Evolutionary conservation across 2,113 vertebrate species (phyloP), one percentile per base, ranked within the genome.

Genomic region (Clarias batrachus): DNA sequence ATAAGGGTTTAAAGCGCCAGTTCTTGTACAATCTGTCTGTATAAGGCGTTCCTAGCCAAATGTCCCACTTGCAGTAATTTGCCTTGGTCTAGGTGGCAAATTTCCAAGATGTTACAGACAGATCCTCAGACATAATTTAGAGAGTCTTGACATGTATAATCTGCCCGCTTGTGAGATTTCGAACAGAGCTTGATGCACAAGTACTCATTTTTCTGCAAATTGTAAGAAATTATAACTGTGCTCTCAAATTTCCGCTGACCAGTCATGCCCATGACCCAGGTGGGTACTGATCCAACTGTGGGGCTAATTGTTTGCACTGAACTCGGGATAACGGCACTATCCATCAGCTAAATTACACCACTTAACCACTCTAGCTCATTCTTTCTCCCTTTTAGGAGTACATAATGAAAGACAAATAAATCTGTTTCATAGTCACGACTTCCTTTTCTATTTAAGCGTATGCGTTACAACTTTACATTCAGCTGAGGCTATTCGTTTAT

Each of bases 61-160:
- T 78, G 74, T 56, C 27, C 74, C 74, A 27, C 52, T 78, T 78
- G 25, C n/a, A 78, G 74, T 78, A 78, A 78, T 78, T 78, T 78
- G 74, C 52, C 52, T 78, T 62, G 78, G 57, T 81, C 57, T 62
- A 37, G 17, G 10, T 81, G 78, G 30, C 48, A 81, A 10, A 12
- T 62, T 62, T 81, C 78, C 78, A 81, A 81, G 27, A 60, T 7
- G 27, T 78, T 78, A 78, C 74, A 17, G 48, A 62, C 57, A 60
- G 56, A 59, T 80, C 17, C 30, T 60, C 33, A 60, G 54, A 60
- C 30, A 60, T 60, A 10, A 80, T 60, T 80, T 80, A 77, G 52
- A 56, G 8, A 27, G 57, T 81, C n/a, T 62, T 81, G 10, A 81
- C 56, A 27, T 62, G 57, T 59, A 60, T 30, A 81, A 60, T 27